Percentiles rank a stretch among this genome's conserved stretches.
These are phyloP conservation scores for Ornithoptera priamus DNA, from an alignment of 2,888 invertebrate genomes.

Conservation along the genomic window DNA sequence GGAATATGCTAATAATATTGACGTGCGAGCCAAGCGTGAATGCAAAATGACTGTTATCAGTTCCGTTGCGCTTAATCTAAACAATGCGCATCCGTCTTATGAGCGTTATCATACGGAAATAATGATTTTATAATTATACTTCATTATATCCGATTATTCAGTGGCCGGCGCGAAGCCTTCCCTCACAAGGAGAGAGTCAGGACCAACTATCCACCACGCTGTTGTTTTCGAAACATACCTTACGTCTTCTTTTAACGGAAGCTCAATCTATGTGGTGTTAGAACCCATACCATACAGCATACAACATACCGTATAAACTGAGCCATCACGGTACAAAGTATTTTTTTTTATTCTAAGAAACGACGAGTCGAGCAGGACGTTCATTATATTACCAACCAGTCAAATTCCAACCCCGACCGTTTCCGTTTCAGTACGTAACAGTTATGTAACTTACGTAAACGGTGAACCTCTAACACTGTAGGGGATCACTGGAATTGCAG, in stretches of 20 bases:
- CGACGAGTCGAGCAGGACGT: too few species aligned
- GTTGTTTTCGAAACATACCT: too few species aligned
- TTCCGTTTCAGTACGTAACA: not conserved
- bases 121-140: slow-evolving; percentile 22
- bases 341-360: too few species aligned
- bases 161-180: too few species aligned
- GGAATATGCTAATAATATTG: slow-evolving; percentile 17
- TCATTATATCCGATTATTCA: slow-evolving; percentile 7
- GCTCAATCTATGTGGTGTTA: too few species aligned
- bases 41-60: slow-evolving; percentile 16
- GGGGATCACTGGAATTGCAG: slow-evolving; percentile 5
- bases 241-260: too few species aligned
- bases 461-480: slow-evolving; percentile 1
- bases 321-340: too few species aligned
- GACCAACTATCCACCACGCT: too few species aligned
- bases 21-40: slow-evolving; percentile 24
- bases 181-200: too few species aligned
- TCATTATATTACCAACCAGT: too few species aligned
- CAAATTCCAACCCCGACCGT: not conserved
- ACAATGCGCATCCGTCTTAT: slow-evolving; percentile 23
- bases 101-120: slow-evolving; percentile 32
- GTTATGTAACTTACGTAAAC: slow-evolving; percentile 11
- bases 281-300: too few species aligned
- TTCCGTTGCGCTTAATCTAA: slow-evolving; percentile 24
- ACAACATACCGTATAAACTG: too few species aligned